Conservation (phyloP, 2,797 vertebrate species). For the Salmo trutta region DNA sequence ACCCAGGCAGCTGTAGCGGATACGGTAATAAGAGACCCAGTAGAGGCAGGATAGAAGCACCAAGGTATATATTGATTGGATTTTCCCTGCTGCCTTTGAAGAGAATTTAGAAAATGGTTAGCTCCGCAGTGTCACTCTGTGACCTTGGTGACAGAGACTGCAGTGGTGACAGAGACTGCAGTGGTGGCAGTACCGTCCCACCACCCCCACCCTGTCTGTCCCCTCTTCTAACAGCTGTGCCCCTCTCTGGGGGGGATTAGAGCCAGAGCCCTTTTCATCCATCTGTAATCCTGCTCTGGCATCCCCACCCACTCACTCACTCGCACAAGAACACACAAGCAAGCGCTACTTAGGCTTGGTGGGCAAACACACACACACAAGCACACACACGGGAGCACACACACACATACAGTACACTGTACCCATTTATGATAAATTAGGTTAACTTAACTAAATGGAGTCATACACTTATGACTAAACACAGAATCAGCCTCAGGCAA, state of each 20-base stretch:
- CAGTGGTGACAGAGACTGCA: neutral
- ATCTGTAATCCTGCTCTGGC: slow-evolving; percentile 65
- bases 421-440: neutral
- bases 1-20: neutral
- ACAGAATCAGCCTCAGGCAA: neutral
- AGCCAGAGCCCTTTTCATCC: slow-evolving; percentile 68
- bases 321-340: slow-evolving; percentile 49
- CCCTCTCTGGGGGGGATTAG: slow-evolving; percentile 61
- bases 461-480: neutral
- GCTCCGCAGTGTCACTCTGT: neutral
- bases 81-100: neutral
- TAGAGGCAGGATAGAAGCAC: neutral
- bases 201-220: neutral
- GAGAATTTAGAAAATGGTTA: neutral
- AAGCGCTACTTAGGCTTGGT: neutral
- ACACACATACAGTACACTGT: slow-evolving; percentile 12
- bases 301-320: slow-evolving; percentile 35
- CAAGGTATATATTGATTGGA: neutral
- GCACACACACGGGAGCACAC: slow-evolving; percentile 19
- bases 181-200: neutral
- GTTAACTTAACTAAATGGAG: neutral
- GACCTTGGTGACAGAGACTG: neutral
- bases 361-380: slow-evolving; percentile 10
- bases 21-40: neutral
- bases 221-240: slow-evolving; percentile 31